These are phyloP conservation scores for Dione juno DNA, from an alignment of 2,888 invertebrate genomes.

Conservation along the genomic window DNA sequence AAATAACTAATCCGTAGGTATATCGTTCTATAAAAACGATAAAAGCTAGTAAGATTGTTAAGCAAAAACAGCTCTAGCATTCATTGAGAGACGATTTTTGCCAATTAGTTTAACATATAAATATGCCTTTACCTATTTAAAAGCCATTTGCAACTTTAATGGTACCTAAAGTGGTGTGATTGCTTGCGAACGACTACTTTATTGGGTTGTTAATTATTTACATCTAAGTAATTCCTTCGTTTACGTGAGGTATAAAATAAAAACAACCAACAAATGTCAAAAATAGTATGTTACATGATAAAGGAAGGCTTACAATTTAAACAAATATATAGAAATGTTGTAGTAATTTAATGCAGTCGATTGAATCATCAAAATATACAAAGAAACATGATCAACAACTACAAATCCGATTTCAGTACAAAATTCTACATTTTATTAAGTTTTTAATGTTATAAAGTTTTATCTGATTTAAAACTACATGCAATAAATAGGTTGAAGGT, in stretches of 20 bases:
- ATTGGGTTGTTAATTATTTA: slow-evolving; percentile 59
- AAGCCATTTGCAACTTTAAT: slow-evolving; percentile 64
- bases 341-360: slow-evolving; percentile 66
- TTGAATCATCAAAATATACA: slow-evolving; percentile 62
- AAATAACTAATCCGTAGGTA: too few relatives aligned
- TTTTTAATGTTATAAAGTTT: slow-evolving; percentile 37
- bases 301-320: slow-evolving; percentile 35
- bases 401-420: slow-evolving; percentile 64
- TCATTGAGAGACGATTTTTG: background rate
- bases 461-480: slow-evolving; percentile 54
- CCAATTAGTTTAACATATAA: slow-evolving; percentile 14
- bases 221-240: slow-evolving; percentile 15
- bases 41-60: background rate
- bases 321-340: slow-evolving; percentile 55
- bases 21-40: too few relatives aligned
- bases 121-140: slow-evolving; percentile 52
- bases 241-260: slow-evolving; percentile 17
- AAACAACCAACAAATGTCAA: background rate
- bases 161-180: slow-evolving; percentile 65
- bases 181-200: slow-evolving; percentile 60
- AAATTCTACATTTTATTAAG: slow-evolving; percentile 60
- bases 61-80: background rate
- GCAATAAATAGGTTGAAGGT: slow-evolving; percentile 70
- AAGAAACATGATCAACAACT: slow-evolving; percentile 55
- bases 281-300: background rate